These are phyloP conservation scores for Zaprionus camerounensis DNA, from an alignment of 1,140 invertebrate species.

Conservation along the genomic window DNA sequence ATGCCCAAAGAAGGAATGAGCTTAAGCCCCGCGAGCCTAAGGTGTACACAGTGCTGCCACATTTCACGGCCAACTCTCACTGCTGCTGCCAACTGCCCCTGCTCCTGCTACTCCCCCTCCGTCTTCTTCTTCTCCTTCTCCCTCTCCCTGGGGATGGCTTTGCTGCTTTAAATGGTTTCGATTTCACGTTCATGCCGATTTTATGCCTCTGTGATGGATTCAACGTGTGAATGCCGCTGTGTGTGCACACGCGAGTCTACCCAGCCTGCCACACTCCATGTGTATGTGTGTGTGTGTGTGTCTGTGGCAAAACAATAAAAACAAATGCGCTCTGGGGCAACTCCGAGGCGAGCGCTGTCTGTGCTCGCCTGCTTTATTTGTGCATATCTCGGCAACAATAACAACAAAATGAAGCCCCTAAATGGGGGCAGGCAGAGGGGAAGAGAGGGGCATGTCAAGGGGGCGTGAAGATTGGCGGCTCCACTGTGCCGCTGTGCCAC, in stretches of 20 bases:
- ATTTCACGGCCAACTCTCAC: neutral
- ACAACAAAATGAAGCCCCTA: constrained; percentile 18
- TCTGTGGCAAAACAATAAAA: constrained; percentile 68
- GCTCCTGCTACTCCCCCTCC: too few species aligned
- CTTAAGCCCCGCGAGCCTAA: neutral
- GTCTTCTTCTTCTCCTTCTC: too few species aligned
- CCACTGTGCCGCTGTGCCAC: neutral
- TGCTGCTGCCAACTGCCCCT: neutral
- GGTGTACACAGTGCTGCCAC: constrained; percentile 18
- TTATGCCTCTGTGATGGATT: constrained; percentile 64
- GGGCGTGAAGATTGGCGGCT: neutral
- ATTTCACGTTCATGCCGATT: constrained; percentile 53
- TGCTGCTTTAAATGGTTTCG: constrained; percentile 52
- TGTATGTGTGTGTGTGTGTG: constrained; percentile 23
- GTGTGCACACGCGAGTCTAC: constrained; percentile 1
- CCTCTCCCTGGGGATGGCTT: constrained; percentile 25
- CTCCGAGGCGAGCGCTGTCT: constrained; percentile 13
- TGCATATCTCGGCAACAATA: constrained; percentile 57
- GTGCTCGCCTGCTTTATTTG: constrained; percentile 22
- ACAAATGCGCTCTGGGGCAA: constrained; percentile 54
- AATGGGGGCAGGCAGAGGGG: neutral
- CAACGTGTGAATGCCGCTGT: constrained; percentile 29
- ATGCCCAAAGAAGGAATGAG: constrained; percentile 1
- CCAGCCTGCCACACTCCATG: neutral
- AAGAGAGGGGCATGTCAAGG: constrained; percentile 4